Conservation (phyloP, 2,888 invertebrate species). For the Girardia tigrina region DNA sequence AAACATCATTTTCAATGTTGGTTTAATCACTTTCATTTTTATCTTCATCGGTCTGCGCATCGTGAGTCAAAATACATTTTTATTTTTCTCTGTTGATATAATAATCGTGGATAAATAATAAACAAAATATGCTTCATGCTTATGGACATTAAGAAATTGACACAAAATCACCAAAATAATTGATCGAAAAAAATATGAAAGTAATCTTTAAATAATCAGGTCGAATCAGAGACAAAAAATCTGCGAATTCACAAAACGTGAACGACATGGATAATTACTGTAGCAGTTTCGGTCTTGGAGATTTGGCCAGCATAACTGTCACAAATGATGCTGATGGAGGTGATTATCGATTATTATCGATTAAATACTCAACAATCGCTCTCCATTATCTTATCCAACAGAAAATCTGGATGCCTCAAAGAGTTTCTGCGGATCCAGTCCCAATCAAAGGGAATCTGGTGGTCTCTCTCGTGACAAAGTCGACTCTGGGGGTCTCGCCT, state of each 20-base stretch:
- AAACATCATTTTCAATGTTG: too few species aligned
- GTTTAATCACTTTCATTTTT: too few species aligned
- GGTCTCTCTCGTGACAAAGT: not conserved
- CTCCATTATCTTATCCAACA: not conserved
- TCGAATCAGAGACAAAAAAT: not conserved
- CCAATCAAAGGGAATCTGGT: not conserved
- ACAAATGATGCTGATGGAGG: slow-evolving; percentile 75
- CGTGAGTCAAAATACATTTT: too few species aligned
- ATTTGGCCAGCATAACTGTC: slow-evolving; percentile 85
- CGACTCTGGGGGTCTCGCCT: not conserved
- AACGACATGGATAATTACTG: slow-evolving; percentile 14
- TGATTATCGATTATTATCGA: not conserved
- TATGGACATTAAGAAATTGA: too few species aligned
- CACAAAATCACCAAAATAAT: too few species aligned
- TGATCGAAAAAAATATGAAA: too few species aligned
- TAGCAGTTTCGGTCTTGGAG: slow-evolving; percentile 55
- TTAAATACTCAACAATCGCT: not conserved
- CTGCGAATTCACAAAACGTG: not conserved
- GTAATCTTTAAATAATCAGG: not conserved
- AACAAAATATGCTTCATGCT: too few species aligned
- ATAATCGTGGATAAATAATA: too few species aligned
- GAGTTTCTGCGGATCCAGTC: not conserved
- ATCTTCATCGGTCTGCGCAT: too few species aligned
- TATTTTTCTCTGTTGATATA: too few species aligned
- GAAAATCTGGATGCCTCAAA: not conserved